A percentile compares a stretch with the other conserved stretches of the same genome.
Conservation (phyloP, 2,888 invertebrate species). For the Hirtodrosophila alboralis region DNA sequence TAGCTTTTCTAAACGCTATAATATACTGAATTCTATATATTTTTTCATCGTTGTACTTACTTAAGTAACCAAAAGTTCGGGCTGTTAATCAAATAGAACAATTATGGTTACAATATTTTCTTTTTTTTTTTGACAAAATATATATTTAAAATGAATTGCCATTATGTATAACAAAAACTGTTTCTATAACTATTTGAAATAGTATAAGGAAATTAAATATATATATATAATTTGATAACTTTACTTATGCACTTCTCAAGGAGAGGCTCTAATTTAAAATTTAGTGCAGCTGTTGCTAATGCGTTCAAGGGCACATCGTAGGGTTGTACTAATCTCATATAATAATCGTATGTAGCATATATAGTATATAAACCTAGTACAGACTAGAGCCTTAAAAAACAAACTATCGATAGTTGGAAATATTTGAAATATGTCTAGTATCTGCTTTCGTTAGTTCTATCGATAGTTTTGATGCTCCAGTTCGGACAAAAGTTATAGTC, state of each 20-base stretch:
- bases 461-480: neutral
- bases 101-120: too few relatives aligned
- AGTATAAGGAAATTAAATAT: constrained; percentile 7
- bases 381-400: constrained; percentile 28
- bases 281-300: constrained; percentile 55
- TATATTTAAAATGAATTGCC: too few relatives aligned
- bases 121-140: too few relatives aligned
- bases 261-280: constrained; percentile 50
- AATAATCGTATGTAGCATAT: constrained; percentile 25
- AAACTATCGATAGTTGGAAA: too few relatives aligned
- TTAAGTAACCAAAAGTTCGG: constrained; percentile 29
- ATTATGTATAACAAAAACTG: constrained; percentile 12
- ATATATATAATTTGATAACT: constrained; percentile 17
- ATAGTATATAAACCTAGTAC: constrained; percentile 46
- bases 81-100: constrained; percentile 6
- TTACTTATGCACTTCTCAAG: constrained; percentile 34
- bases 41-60: constrained; percentile 56
- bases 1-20: constrained; percentile 30
- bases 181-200: constrained; percentile 21
- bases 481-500: constrained; percentile 61
- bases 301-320: constrained; percentile 61
- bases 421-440: too few relatives aligned
- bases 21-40: constrained; percentile 40
- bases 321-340: constrained; percentile 50
- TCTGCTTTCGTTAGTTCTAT: neutral